Evolutionary conservation across 2,888 invertebrate genomes (phyloP).

Genomic region (Diogma glabrata): DNA sequence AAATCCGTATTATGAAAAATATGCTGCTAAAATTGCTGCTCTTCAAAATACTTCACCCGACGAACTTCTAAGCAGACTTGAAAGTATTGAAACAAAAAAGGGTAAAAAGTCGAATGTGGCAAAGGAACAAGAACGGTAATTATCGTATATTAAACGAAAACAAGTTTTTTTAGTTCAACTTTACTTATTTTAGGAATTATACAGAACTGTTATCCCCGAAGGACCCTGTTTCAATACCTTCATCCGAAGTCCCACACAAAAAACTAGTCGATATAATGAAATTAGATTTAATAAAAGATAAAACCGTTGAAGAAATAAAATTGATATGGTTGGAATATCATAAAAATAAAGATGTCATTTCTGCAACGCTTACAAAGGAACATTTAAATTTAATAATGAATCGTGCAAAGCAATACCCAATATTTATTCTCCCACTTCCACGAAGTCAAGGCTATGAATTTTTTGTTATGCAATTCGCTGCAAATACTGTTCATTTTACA

Average conservation of each 20-base stretch:
- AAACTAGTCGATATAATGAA: constrained; percentile 62
- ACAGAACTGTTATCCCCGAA: constrained; percentile 56
- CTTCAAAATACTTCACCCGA: constrained; percentile 64
- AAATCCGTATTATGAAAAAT: constrained; percentile 75
- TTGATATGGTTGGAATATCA: constrained; percentile 74
- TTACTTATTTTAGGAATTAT: constrained; percentile 39
- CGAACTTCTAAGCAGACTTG: constrained; percentile 55
- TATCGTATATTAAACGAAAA: constrained; percentile 1
- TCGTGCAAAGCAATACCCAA: constrained; percentile 47
- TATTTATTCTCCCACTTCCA: constrained; percentile 71
- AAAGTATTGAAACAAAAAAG: constrained; percentile 34
- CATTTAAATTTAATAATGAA: constrained; percentile 47
- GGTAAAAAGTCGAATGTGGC: constrained; percentile 28
- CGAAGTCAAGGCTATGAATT: constrained; percentile 78
- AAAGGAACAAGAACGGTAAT: constrained; percentile 22
- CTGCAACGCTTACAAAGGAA: constrained; percentile 53
- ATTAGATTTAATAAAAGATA: constrained; percentile 58
- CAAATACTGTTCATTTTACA: constrained; percentile 68
- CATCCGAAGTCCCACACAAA: constrained; percentile 37
- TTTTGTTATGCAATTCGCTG: constrained; percentile 62
- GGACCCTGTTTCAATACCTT: constrained; percentile 28
- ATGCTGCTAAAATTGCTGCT: constrained; percentile 61
- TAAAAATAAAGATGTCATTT: constrained; percentile 61
- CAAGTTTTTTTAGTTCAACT: constrained; percentile 4
- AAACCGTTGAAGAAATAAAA: constrained; percentile 57